Evolutionary conservation across 2,113 vertebrate species (phyloP).

Genomic region (Hippocampus guttulatus): DNA sequence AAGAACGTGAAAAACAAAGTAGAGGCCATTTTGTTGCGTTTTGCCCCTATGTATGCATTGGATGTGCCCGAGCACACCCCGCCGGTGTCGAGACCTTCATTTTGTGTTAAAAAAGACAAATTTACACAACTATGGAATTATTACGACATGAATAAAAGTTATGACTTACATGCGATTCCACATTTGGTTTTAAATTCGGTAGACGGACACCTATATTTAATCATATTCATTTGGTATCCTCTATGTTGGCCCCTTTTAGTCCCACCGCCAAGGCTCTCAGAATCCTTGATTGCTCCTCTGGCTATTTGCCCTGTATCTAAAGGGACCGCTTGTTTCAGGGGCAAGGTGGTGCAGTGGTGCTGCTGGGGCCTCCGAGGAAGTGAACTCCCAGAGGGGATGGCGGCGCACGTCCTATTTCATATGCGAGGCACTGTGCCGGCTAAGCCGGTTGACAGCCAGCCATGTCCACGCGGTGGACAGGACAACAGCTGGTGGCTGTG

Average conservation of each 20-base stretch:
- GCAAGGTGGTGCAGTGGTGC: slow-evolving; percentile 44
- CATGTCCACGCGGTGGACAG: slow-evolving; percentile 61
- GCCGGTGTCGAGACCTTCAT: too few relatives aligned
- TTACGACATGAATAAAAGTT: background rate
- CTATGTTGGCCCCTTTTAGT: slow-evolving; percentile 30
- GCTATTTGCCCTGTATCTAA: slow-evolving; percentile 81
- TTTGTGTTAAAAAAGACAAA: background rate
- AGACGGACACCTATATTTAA: background rate
- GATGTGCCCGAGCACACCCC: too few relatives aligned
- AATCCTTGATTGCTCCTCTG: slow-evolving; percentile 65
- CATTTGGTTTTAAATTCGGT: background rate
- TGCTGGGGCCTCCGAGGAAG: slow-evolving; percentile 76
- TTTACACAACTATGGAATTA: background rate
- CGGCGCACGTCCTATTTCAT: slow-evolving; percentile 79
- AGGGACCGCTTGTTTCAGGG: slow-evolving; percentile 77
- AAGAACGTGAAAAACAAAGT: slow-evolving; percentile 8
- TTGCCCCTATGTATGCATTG: too few relatives aligned
- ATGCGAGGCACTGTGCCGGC: slow-evolving; percentile 71
- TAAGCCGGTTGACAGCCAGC: slow-evolving; percentile 68
- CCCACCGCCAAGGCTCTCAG: slow-evolving; percentile 29
- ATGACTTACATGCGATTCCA: background rate
- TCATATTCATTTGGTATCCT: slow-evolving; percentile 23
- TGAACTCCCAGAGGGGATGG: slow-evolving; percentile 77
- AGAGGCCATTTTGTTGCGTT: slow-evolving; percentile 11
- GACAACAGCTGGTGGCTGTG: slow-evolving; percentile 74